Conservation (phyloP, 35 echinoderm and acorn worm genomes). For the Ophioderma brevispina region DNA sequence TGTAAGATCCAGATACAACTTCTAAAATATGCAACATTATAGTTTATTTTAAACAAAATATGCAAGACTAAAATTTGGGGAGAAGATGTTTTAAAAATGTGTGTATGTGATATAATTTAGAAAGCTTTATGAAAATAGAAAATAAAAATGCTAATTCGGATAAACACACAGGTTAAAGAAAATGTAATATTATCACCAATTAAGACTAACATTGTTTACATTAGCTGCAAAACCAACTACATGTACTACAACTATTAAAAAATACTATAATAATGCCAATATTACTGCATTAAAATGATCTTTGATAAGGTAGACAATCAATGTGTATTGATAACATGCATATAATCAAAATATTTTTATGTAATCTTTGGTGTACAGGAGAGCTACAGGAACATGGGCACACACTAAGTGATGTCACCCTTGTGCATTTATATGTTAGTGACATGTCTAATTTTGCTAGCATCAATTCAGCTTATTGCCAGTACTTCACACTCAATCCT, state of each 20-base stretch:
- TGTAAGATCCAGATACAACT: too few relatives aligned
- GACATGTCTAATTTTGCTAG: slow-evolving; percentile 72
- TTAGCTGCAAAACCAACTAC: too few relatives aligned
- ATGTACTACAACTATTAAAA: not conserved
- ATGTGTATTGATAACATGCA: not conserved
- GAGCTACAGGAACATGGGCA: slow-evolving; percentile 36
- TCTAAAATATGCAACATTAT: too few relatives aligned
- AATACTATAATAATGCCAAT: not conserved
- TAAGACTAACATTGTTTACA: too few relatives aligned
- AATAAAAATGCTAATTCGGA: too few relatives aligned
- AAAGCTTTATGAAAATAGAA: too few relatives aligned
- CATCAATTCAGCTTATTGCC: slow-evolving; percentile 71
- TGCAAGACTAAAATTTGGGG: too few relatives aligned
- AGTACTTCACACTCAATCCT: slow-evolving; percentile 76
- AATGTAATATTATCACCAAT: too few relatives aligned
- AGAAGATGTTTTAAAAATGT: too few relatives aligned
- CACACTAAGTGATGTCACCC: slow-evolving; percentile 46
- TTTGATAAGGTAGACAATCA: not conserved
- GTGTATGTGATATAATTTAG: too few relatives aligned
- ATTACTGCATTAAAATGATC: not conserved
- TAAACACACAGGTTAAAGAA: too few relatives aligned
- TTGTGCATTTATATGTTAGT: slow-evolving; percentile 78
- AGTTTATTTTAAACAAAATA: too few relatives aligned
- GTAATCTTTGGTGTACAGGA: slow-evolving; percentile 25
- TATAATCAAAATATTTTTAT: not conserved